These are phyloP conservation scores for Drosophila saltans DNA, from an alignment of 1,140 invertebrate genomes.

Conservation along the genomic window DNA sequence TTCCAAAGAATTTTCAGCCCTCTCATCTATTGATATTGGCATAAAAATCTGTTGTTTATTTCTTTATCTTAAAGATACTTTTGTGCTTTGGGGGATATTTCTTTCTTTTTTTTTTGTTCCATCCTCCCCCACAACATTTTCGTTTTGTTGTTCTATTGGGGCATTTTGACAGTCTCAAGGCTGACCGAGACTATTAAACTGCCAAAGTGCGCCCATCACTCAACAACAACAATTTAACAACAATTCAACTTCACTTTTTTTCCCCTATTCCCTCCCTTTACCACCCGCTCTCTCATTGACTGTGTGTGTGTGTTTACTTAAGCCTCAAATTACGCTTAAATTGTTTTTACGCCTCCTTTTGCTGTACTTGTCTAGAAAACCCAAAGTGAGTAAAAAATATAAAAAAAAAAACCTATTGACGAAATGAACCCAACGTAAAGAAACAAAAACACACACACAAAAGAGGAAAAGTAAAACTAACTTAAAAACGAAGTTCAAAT, in stretches of 20 bases:
- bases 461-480: conserved; percentile 14
- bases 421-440: conserved; percentile 34
- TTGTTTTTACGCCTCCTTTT: conserved; percentile 70
- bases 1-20: not conserved
- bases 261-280: conserved; percentile 6
- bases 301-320: conserved; percentile 67
- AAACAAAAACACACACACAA: not conserved
- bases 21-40: conserved; percentile 8
- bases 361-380: not conserved
- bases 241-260: conserved; percentile 18
- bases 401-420: conserved; percentile 64
- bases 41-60: conserved; percentile 13
- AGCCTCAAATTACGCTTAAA: conserved; percentile 79
- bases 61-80: conserved; percentile 12
- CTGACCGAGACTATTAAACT: conserved; percentile 63
- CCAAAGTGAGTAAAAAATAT: conserved; percentile 46
- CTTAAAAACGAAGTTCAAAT: not conserved
- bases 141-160: conserved; percentile 1
- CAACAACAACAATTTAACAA: conserved; percentile 53
- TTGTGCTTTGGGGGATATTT: not conserved
- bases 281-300: conserved; percentile 11
- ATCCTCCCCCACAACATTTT: not conserved
- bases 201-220: conserved; percentile 68
- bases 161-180: conserved; percentile 18
- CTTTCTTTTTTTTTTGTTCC: conserved; percentile 22